phyloP scores from a whole-genome alignment of 2,888 invertebrate genomes.

The Drosophila neoperkinsi region DNA sequence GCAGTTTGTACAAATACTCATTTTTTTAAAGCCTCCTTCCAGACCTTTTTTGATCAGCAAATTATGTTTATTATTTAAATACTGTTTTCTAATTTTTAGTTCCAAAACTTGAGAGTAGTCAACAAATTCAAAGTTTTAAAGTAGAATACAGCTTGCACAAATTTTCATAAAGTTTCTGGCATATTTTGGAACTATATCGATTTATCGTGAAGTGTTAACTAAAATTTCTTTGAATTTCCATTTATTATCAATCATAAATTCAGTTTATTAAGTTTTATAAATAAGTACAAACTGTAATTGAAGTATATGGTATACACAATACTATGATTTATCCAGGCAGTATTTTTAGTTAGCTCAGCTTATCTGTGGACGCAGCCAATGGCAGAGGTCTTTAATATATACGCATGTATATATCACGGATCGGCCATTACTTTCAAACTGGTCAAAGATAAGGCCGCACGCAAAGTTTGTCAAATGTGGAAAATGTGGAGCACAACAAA shows the following conservation, averaged over 20 bases:
- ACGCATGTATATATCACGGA: constrained; percentile 17
- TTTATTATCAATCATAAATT: neutral
- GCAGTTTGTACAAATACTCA: neutral
- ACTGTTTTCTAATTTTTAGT: neutral
- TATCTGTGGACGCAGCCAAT: constrained; percentile 42
- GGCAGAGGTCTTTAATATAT: constrained; percentile 17
- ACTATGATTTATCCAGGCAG: neutral
- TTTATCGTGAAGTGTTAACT: neutral
- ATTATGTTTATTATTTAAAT: neutral
- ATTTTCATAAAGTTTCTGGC: neutral
- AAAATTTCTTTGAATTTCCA: neutral
- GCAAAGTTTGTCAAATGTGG: constrained; percentile 16
- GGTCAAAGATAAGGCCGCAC: constrained; percentile 28
- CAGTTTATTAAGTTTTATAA: neutral
- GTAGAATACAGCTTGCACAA: neutral
- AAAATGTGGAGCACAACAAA: constrained; percentile 51
- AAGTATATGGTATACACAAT: neutral
- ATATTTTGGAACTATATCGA: neutral
- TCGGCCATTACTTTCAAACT: constrained; percentile 41
- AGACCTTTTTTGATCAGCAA: too few species aligned
- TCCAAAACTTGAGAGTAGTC: neutral
- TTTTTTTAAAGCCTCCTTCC: too few species aligned
- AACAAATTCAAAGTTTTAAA: neutral
- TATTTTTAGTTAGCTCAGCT: neutral
- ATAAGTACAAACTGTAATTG: neutral